A percentile compares a stretch with the other conserved stretches of the same genome.
Evolutionary conservation across 2,113 vertebrate species (phyloP).

Genomic region (Mus spicilegus): DNA sequence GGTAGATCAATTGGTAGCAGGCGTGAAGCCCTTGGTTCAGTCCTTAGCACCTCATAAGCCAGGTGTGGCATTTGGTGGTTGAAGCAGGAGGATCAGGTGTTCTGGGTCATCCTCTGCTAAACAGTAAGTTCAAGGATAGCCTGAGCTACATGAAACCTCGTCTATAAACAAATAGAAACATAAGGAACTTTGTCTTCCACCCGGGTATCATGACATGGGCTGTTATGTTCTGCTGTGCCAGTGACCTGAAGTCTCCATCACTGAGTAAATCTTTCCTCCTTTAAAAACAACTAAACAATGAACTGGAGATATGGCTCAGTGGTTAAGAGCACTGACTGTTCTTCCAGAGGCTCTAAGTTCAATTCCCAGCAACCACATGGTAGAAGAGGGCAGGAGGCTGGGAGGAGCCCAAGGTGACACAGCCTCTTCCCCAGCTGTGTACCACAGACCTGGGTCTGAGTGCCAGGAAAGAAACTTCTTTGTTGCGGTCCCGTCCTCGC

Average conservation of each 20-base stretch:
- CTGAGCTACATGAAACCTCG: background rate
- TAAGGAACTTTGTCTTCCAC: background rate
- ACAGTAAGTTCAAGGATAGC: background rate
- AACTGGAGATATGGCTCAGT: too few relatives aligned
- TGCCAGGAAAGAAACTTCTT: background rate
- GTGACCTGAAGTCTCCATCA: background rate
- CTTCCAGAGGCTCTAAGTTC: too few relatives aligned
- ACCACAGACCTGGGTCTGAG: background rate
- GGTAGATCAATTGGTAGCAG: background rate
- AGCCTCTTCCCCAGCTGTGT: background rate
- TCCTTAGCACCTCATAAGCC: background rate
- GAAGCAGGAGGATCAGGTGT: background rate
- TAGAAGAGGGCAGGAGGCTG: too few relatives aligned
- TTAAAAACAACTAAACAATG: background rate
- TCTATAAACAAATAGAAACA: background rate
- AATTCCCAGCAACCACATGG: too few relatives aligned
- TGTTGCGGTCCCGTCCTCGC: background rate
- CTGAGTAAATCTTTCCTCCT: background rate
- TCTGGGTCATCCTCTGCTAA: background rate
- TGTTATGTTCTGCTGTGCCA: background rate
- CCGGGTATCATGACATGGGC: background rate
- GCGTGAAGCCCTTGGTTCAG: background rate
- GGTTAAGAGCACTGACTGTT: too few relatives aligned
- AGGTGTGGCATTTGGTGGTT: background rate
- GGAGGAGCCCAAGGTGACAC: background rate